Evolutionary conservation across 2,888 invertebrate species (phyloP).

Genomic region (Deroplatys truncata): DNA sequence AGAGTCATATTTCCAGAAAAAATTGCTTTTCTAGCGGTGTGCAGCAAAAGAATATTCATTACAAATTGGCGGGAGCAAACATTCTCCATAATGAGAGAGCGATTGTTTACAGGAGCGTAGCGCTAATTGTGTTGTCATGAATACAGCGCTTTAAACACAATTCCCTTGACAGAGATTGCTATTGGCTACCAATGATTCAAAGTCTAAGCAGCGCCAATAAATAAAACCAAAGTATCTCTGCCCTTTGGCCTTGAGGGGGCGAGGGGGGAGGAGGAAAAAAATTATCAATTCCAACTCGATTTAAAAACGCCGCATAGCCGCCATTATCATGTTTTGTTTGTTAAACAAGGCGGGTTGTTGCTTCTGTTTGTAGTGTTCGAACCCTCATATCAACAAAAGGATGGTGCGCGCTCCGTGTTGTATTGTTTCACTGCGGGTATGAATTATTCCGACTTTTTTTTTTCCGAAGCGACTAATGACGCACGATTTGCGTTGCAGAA

Average conservation of each 20-base stretch:
- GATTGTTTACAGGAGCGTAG: background rate
- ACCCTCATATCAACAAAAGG: background rate
- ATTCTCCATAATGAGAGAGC: background rate
- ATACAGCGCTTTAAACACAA: background rate
- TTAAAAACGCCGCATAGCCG: background rate
- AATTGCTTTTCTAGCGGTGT: background rate
- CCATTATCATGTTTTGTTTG: background rate
- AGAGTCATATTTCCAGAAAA: background rate
- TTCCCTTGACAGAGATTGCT: background rate
- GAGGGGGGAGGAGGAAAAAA: background rate
- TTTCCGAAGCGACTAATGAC: background rate
- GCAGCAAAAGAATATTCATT: background rate
- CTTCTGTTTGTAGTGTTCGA: background rate
- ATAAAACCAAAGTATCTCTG: background rate
- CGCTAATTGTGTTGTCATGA: background rate
- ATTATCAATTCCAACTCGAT: background rate
- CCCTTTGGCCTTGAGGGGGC: background rate
- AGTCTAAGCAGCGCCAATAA: background rate
- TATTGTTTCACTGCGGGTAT: background rate
- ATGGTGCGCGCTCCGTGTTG: background rate
- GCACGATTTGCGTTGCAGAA: background rate
- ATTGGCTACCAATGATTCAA: background rate
- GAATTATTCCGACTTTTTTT: background rate
- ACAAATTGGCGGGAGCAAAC: background rate
- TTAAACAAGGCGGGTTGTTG: background rate